Conservation (phyloP, 2,113 vertebrate genomes). For the Pygathrix nemaeus region DNA sequence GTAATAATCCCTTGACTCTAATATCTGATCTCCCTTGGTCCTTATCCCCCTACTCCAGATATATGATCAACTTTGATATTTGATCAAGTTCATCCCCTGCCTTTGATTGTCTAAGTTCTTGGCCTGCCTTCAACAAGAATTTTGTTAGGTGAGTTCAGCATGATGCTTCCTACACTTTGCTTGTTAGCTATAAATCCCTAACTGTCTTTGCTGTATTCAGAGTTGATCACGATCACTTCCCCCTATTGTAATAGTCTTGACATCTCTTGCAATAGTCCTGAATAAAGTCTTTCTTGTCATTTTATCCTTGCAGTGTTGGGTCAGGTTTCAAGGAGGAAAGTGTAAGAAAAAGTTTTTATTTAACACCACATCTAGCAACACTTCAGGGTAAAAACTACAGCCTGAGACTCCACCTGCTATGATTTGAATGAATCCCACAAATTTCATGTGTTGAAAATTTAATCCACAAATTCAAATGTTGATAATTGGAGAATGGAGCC, state of each 20-base stretch:
- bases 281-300: not conserved
- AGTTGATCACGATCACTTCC: not conserved
- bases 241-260: not conserved
- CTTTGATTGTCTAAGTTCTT: not conserved
- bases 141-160: not conserved
- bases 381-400: not conserved
- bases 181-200: not conserved
- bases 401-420: too few species aligned
- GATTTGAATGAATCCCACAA: too few species aligned
- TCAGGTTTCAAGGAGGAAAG: too few species aligned
- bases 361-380: not conserved
- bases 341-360: not conserved
- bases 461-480: not conserved
- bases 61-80: not conserved
- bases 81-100: too few species aligned
- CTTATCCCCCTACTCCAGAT: not conserved
- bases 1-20: too few species aligned
- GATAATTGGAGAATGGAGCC: not conserved
- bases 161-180: not conserved
- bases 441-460: too few species aligned
- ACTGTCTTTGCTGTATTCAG: not conserved
- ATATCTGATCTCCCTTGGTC: not conserved
- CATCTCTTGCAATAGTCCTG: not conserved
- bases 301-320: not conserved
- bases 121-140: not conserved